These are phyloP conservation scores for Acholoe squamosa DNA, from an alignment of 2,888 invertebrate species.

Conservation along the genomic window DNA sequence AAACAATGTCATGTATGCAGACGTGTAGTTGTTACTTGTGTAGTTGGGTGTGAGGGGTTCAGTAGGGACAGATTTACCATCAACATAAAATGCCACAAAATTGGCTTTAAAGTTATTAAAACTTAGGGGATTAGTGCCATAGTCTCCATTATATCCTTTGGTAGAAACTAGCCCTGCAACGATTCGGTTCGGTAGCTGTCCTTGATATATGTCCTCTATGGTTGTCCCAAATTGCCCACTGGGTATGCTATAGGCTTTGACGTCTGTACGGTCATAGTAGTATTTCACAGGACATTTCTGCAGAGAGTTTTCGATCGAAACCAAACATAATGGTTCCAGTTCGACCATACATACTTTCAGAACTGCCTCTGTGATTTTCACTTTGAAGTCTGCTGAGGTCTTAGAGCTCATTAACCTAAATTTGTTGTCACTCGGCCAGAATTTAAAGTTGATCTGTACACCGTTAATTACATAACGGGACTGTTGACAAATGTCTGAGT, in stretches of 20 bases:
- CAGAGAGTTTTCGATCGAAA: neutral
- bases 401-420: slow-evolving; percentile 27
- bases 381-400: slow-evolving; percentile 41
- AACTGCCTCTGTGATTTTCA: slow-evolving; percentile 26
- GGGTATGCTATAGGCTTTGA: slow-evolving; percentile 31
- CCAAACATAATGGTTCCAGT: neutral
- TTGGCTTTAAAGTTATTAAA: neutral
- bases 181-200: neutral
- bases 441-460: neutral
- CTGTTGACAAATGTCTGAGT: neutral
- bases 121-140: neutral
- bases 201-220: slow-evolving; percentile 52
- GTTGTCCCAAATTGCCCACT: neutral
- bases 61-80: neutral
- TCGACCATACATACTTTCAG: slow-evolving; percentile 1
- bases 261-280: neutral
- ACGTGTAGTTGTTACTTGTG: neutral
- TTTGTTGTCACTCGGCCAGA: neutral
- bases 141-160: neutral
- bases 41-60: slow-evolving; percentile 26
- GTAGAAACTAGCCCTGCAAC: neutral
- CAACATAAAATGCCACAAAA: slow-evolving; percentile 38
- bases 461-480: neutral
- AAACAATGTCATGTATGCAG: neutral
- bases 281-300: neutral